Evolutionary conservation across 2,113 vertebrate species (phyloP).

Genomic region (Chloroceryle aenea): DNA sequence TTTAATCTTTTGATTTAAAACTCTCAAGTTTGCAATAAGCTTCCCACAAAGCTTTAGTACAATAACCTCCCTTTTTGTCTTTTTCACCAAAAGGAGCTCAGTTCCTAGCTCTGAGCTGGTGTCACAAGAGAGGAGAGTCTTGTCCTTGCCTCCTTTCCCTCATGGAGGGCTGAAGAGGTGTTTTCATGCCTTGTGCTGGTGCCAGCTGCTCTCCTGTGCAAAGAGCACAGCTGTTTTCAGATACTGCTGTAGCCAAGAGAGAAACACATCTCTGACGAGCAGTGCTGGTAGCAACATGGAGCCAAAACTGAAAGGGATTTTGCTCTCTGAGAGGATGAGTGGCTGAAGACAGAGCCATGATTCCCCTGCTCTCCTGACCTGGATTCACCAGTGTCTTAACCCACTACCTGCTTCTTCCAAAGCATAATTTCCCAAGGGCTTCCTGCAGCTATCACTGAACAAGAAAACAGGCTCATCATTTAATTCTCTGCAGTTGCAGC

Average conservation of each 20-base stretch:
- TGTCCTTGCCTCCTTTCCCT: background rate
- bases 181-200: background rate
- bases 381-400: background rate
- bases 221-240: background rate
- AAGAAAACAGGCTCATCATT: background rate
- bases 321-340: background rate
- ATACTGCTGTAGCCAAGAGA: background rate
- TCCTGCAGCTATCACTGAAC: background rate
- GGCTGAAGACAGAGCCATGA: background rate
- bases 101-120: fast-evolving
- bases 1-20: background rate
- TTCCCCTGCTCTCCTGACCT: background rate
- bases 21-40: background rate
- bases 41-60: background rate
- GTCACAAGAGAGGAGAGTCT: background rate
- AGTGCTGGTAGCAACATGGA: background rate
- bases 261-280: background rate
- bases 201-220: background rate
- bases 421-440: background rate
- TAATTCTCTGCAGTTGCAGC: background rate
- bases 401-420: background rate
- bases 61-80: background rate
- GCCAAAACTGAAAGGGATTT: background rate
- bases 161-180: background rate
- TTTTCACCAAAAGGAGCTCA: background rate